Evolutionary conservation across 2,113 vertebrate genomes (phyloP).

Genomic region (Oryzias celebensis): DNA sequence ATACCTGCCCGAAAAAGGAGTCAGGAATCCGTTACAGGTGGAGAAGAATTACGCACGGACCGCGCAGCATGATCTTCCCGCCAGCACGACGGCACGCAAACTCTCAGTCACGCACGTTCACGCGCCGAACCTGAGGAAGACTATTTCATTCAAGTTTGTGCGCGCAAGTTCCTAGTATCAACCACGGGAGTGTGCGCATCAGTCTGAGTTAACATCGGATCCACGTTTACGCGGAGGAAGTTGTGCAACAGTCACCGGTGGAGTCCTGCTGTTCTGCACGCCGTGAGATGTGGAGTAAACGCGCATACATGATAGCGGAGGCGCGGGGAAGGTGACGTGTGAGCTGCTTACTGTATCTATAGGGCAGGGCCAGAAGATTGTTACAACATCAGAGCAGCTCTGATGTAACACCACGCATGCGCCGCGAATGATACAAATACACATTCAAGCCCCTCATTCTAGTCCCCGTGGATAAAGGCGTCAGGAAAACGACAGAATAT

Average conservation of each 20-base stretch:
- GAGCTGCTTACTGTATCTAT: not conserved
- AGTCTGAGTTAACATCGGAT: too few relatives aligned
- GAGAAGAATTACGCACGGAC: too few relatives aligned
- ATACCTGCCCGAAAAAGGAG: not conserved
- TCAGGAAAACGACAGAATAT: too few relatives aligned
- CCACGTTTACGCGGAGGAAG: too few relatives aligned
- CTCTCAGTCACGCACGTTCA: not conserved
- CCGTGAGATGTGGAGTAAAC: not conserved
- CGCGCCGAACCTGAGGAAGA: not conserved
- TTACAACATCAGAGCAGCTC: slow-evolving; percentile 11
- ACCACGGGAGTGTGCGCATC: too few relatives aligned
- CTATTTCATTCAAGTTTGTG: not conserved
- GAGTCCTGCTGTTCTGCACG: not conserved
- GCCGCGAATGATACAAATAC: too few relatives aligned
- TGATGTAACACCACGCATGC: not conserved
- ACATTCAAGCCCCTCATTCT: too few relatives aligned
- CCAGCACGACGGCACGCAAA: not conserved
- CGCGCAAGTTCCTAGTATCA: not conserved
- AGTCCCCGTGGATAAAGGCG: too few relatives aligned
- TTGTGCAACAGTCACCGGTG: too few relatives aligned
- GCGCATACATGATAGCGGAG: slow-evolving; percentile 3
- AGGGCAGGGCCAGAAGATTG: slow-evolving; percentile 19
- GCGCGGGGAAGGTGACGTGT: slow-evolving; percentile 3
- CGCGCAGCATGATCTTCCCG: not conserved
- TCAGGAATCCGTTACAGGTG: too few relatives aligned